Percentiles rank a stretch among this genome's conserved stretches.
Evolutionary conservation across 2,113 vertebrate genomes (phyloP).

Genomic region (Phoxinus phoxinus): DNA sequence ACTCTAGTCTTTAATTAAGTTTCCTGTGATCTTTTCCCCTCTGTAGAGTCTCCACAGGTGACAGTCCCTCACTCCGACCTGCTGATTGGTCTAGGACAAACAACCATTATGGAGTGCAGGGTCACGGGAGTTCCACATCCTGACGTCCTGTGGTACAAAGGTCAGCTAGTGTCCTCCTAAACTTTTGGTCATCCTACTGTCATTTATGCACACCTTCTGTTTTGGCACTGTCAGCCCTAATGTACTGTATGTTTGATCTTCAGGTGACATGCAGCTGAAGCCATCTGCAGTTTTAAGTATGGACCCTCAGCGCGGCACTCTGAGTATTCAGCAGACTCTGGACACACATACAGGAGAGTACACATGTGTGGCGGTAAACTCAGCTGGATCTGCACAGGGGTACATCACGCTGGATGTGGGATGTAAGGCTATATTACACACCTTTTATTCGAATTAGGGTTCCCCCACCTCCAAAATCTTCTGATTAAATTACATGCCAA

Average conservation of each 20-base stretch:
- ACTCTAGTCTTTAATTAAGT: conserved; percentile 24
- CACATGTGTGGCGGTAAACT: conserved; percentile 86
- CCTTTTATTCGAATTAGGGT: conserved; percentile 40
- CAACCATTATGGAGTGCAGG: conserved; percentile 86
- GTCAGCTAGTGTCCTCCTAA: conserved; percentile 67
- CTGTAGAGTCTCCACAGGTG: conserved; percentile 85
- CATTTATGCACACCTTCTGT: background rate
- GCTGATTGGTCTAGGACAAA: conserved; percentile 87
- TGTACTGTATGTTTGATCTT: background rate
- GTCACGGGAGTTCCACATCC: conserved; percentile 87
- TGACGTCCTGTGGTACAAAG: conserved; percentile 94
- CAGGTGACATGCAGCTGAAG: conserved; percentile 85
- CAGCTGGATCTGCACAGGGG: conserved; percentile 86
- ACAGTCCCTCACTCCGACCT: conserved; percentile 81
- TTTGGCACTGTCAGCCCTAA: background rate
- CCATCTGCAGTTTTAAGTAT: conserved; percentile 79
- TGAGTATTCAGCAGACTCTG: conserved; percentile 87
- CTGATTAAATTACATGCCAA: background rate
- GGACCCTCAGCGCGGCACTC: conserved; percentile 76
- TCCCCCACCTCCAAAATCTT: background rate
- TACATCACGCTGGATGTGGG: conserved; percentile 90
- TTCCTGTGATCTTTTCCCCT: conserved; percentile 23
- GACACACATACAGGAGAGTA: conserved; percentile 90
- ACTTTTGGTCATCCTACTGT: background rate
- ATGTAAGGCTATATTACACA: conserved; percentile 77